phyloP scores from a whole-genome alignment of 1,140 invertebrate species.

The Drosophila tsacasi region DNA sequence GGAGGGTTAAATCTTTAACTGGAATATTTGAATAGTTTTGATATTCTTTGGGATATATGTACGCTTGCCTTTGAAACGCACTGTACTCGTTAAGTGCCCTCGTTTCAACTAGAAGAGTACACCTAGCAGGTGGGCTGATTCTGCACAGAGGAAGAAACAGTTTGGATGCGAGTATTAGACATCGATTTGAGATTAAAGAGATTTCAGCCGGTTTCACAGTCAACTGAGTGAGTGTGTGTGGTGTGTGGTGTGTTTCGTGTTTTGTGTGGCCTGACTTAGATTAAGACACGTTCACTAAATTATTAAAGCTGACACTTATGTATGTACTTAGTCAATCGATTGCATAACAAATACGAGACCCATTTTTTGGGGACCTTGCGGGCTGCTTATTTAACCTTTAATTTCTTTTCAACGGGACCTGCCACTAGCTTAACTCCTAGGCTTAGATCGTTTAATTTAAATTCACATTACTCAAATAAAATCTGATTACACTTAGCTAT shows the following conservation, averaged over 20 bases:
- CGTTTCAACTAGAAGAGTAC: constrained; percentile 18
- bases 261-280: constrained; percentile 64
- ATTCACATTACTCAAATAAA: constrained; percentile 75
- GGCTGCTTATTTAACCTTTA: constrained; percentile 23
- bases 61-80: constrained; percentile 11
- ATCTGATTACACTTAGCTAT: constrained; percentile 80
- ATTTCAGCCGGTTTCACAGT: constrained; percentile 59
- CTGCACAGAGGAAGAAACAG: constrained; percentile 32
- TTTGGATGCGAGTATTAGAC: constrained; percentile 24
- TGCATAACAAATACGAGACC: constrained; percentile 73
- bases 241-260: constrained; percentile 30
- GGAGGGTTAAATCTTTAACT: not conserved
- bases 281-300: constrained; percentile 78
- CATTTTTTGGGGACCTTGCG: not conserved
- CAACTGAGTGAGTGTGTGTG: constrained; percentile 25
- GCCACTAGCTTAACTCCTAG: constrained; percentile 43
- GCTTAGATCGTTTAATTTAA: constrained; percentile 61
- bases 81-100: constrained; percentile 1
- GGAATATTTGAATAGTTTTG: constrained; percentile 5
- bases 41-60: no score
- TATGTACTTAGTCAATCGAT: constrained; percentile 71
- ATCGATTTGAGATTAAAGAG: constrained; percentile 68
- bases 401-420: constrained; percentile 36
- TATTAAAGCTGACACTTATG: constrained; percentile 84
- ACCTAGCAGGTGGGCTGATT: constrained; percentile 11